These are phyloP conservation scores for Torymus texanus DNA, from an alignment of 2,888 invertebrate genomes.

Conservation along the genomic window DNA sequence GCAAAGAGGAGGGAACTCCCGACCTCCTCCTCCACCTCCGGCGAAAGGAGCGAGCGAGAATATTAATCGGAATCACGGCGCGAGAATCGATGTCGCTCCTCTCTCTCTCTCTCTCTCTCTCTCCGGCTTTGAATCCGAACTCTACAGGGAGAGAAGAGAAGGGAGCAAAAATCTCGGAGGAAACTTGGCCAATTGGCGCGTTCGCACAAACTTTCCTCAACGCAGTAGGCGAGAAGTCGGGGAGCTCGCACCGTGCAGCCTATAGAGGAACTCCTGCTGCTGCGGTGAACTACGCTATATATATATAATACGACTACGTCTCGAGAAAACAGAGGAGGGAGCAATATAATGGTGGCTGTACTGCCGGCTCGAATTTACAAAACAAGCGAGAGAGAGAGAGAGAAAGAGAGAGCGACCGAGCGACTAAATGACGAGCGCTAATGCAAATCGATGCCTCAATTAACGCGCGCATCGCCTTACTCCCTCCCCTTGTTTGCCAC, in stretches of 20 bases:
- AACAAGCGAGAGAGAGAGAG: conserved; percentile 24
- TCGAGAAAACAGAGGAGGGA: too few species aligned
- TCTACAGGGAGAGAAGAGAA: neutral
- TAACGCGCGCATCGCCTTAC: conserved; percentile 42
- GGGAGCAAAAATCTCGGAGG: conserved; percentile 21
- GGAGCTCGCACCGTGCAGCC: too few species aligned
- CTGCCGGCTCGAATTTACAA: too few species aligned
- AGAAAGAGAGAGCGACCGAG: conserved; percentile 18
- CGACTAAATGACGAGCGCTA: conserved; percentile 61
- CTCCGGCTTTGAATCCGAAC: too few species aligned
- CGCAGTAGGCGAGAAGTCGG: neutral
- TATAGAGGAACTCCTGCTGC: too few species aligned
- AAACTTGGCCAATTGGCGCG: conserved; percentile 34
- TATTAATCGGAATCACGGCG: conserved; percentile 39
- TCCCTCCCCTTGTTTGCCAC: neutral
- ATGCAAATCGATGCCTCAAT: conserved; percentile 62
- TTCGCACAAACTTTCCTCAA: conserved; percentile 27
- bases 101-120: neutral
- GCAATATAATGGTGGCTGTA: too few species aligned
- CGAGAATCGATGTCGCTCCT: conserved; percentile 19
- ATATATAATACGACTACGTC: conserved; percentile 15
- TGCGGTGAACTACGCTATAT: neutral
- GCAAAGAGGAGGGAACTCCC: neutral
- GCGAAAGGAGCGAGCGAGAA: conserved; percentile 10
- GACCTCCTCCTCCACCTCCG: neutral